Conservation (phyloP, 2,797 vertebrate species). For the Ctenosaura bakeri region DNA sequence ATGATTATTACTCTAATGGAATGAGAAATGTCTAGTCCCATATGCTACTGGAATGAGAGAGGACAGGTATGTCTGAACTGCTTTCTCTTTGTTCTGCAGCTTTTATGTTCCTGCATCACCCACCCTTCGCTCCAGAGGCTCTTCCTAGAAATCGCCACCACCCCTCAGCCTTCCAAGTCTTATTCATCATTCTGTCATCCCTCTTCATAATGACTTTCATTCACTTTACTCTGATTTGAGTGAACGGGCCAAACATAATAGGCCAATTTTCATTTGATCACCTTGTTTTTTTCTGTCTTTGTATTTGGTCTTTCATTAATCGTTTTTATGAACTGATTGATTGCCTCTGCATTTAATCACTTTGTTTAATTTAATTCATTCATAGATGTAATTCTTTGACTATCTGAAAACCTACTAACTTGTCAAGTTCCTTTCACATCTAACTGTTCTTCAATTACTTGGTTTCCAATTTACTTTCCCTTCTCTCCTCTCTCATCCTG, state of each 20-base stretch:
- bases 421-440: conserved; percentile 45
- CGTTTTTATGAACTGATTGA: conserved; percentile 51
- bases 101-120: background rate
- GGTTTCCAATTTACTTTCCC: conserved; percentile 30
- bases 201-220: conserved; percentile 26
- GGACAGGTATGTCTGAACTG: background rate
- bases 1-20: background rate
- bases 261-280: conserved; percentile 40
- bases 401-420: conserved; percentile 55
- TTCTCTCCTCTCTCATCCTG: background rate
- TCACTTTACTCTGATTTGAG: background rate
- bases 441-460: conserved; percentile 59
- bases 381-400: conserved; percentile 56
- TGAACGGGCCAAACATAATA: conserved; percentile 25
- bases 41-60: background rate
- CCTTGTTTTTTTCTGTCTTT: conserved; percentile 8
- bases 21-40: background rate
- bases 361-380: conserved; percentile 61
- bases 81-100: background rate
- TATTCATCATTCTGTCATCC: conserved; percentile 28
- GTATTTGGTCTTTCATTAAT: conserved; percentile 27
- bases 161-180: background rate
- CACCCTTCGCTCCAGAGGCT: background rate
- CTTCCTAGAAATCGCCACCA: background rate
- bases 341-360: conserved; percentile 39